Base-by-base conservation (phyloP, 2,888 invertebrate species). In the Morpho helenor region DNA sequence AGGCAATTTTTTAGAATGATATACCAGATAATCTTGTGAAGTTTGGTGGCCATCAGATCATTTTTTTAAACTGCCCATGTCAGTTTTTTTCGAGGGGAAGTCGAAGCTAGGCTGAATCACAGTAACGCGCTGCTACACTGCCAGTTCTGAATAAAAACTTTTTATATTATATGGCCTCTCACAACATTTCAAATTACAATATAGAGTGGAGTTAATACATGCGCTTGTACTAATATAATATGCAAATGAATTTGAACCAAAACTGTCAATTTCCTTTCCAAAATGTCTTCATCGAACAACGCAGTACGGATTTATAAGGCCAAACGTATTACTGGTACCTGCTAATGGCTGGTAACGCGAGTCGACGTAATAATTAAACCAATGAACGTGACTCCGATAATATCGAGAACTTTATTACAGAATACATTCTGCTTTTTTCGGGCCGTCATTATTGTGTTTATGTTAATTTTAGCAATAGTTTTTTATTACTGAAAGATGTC, bases 331-430 rank as follows among this genome's bases (percentile, higher is more conserved):
- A 22, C 46, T 22, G 40, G 52, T 52, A 45, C 44, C 44, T 52
- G 44, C 45, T 52, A 52, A 40, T 8, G 45, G 52, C 9, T 16
- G 51, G 64, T 63, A 64, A 57, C 56, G 55, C 59, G 66, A 67
- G 68, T 69, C 72, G 74, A 77, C 73, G 80, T 74, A 77, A 76
- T 80, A 79, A 80, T 80, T 79, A 80, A 72, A 70, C 66, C 71
- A 69, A 71, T 74, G 74, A 78, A 79, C 74, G 75, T 66, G 72
- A 71, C 68, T 72, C 70, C 69, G 77, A 76, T 79, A 52, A 52
- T 46, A 48, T 48, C 43, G 49, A 31, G n/a, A 51, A 16, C 46
- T 48, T 52, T 59, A 52, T 56, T 52, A 22, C 39, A 22, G 42
- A 41, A 58, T 23, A 10, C 9, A 48, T 48, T 49, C 46, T 43